A percentile compares a stretch with the other conserved stretches of the same genome.
Conservation (phyloP, 1,140 invertebrate genomes). For the Tetramorium parvispinum region DNA sequence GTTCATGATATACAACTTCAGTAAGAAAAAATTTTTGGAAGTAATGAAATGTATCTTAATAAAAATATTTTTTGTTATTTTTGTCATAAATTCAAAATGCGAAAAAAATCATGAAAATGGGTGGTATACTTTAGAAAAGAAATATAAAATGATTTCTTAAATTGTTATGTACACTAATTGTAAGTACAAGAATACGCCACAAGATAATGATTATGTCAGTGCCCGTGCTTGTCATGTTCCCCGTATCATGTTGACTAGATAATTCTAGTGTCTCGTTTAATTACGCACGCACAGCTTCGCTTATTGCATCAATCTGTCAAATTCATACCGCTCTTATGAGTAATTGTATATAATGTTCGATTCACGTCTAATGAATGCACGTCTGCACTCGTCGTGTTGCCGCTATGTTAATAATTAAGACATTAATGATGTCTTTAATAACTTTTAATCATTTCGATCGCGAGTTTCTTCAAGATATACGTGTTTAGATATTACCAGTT, state of each 20-base stretch:
- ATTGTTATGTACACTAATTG: not conserved
- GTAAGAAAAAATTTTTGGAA: not conserved
- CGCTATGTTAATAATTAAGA: not conserved
- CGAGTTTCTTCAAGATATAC: not conserved
- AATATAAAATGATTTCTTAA: not conserved
- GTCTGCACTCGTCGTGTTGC: not conserved
- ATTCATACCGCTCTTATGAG: conserved; percentile 35
- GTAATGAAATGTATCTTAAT: not conserved
- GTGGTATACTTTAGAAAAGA: not conserved
- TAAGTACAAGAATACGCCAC: not conserved
- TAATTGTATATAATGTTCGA: conserved; percentile 63
- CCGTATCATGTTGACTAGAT: conserved; percentile 56
- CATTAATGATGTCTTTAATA: conserved; percentile 20
- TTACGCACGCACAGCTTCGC: conserved; percentile 71
- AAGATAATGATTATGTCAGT: conserved; percentile 54
- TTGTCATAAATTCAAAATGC: not conserved
- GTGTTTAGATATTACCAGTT: not conserved
- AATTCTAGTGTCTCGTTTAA: conserved; percentile 75
- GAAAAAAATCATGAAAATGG: not conserved
- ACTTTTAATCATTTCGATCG: not conserved
- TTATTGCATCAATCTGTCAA: conserved; percentile 45
- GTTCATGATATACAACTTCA: not conserved
- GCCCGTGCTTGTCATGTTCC: conserved; percentile 55
- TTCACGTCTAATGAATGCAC: conserved; percentile 11
- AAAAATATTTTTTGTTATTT: not conserved